Evolutionary conservation across 2,113 vertebrate genomes (phyloP).

Genomic region (Todiramphus saurophagus): DNA sequence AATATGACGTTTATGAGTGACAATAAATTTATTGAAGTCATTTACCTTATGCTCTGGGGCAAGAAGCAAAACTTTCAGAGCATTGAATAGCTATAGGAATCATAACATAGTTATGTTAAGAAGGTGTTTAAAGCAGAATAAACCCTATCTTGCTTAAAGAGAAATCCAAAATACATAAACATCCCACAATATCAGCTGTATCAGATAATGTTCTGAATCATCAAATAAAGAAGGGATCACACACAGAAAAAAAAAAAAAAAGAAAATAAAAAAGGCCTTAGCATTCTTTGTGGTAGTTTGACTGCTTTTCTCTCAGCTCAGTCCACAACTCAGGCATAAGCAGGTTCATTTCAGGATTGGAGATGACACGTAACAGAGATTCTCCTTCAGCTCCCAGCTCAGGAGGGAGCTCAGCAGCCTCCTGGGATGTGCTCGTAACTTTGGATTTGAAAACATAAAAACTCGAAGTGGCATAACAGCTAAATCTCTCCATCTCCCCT

Average conservation of each 20-base stretch:
- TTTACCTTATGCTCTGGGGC: background rate
- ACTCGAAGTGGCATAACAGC: background rate
- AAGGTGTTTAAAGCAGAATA: background rate
- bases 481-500: background rate
- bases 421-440: background rate
- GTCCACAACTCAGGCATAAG: background rate
- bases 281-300: background rate
- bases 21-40: slow-evolving; percentile 14
- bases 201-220: background rate
- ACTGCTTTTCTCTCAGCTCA: background rate
- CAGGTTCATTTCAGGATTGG: background rate
- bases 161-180: background rate
- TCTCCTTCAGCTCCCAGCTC: background rate
- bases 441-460: background rate
- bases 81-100: background rate
- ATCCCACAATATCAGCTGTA: background rate
- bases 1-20: background rate
- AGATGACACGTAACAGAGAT: background rate
- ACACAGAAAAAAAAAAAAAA: accelerated
- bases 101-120: background rate
- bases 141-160: background rate
- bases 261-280: no score
- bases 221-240: background rate
- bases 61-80: background rate
- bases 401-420: background rate